Conservation (phyloP, 2,113 vertebrate genomes). For the human (Homo sapiens) region GRCh38 chr5:79757501-79758000, state of each 20-base stretch:
- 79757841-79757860: background rate
- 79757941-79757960: too few species aligned
- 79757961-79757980: too few species aligned
- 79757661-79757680: background rate
- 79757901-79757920: background rate
- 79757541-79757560: slow-evolving; percentile 33
- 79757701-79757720: background rate
- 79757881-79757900: background rate
- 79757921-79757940: background rate
- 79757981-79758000: too few species aligned
- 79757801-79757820: background rate
- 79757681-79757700: background rate
- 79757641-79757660: background rate
- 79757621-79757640: slow-evolving; percentile 4
- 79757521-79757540: background rate
- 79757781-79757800: background rate
- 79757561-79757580: slow-evolving; percentile 47
- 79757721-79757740: background rate
- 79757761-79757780: background rate
- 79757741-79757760: slow-evolving; percentile 31
- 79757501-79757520: background rate
- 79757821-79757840: background rate
- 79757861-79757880: background rate
- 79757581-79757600: slow-evolving; percentile 33
- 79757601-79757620: background rate